Conservation (phyloP, 2,113 vertebrate species). For the Cephalopholis sonnerati region DNA sequence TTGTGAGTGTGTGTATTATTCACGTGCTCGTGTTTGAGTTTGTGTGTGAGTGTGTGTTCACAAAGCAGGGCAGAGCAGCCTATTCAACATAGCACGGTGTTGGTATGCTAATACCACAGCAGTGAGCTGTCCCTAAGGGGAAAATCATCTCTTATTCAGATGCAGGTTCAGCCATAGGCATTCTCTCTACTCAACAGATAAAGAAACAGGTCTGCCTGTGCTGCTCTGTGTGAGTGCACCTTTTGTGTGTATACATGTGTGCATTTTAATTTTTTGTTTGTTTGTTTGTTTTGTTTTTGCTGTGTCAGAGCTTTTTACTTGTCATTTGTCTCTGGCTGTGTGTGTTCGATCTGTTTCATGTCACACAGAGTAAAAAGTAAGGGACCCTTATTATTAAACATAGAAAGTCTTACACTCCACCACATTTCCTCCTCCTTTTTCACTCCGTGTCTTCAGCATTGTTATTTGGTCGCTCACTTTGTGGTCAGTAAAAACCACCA, state of each 20-base stretch:
- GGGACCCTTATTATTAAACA: conserved; percentile 29
- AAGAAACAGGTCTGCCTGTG: conserved; percentile 37
- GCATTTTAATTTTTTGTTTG: not conserved
- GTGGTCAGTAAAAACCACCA: conserved; percentile 9
- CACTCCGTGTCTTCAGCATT: not conserved
- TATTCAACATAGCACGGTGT: conserved; percentile 50
- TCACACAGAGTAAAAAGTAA: conserved; percentile 1
- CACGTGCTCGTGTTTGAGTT: conserved; percentile 10
- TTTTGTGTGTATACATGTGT: not conserved
- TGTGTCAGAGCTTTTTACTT: conserved; percentile 13
- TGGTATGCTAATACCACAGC: conserved; percentile 72
- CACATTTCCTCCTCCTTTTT: not conserved
- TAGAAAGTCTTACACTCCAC: not conserved
- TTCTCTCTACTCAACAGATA: conserved; percentile 49
- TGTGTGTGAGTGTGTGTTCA: conserved; percentile 26
- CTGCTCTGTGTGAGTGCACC: conserved; percentile 25
- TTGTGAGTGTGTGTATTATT: conserved; percentile 45
- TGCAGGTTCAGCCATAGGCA: conserved; percentile 57
- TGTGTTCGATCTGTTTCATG: conserved; percentile 31
- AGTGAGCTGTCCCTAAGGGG: conserved; percentile 66
- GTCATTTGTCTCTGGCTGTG: conserved; percentile 29
- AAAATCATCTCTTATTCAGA: conserved; percentile 72
- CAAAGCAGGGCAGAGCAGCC: conserved; percentile 41
- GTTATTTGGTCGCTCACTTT: not conserved
- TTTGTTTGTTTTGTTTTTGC: conserved; percentile 5